Evolutionary conservation across 2,113 vertebrate genomes (phyloP).

Genomic region (Dicrurus megarhynchus): DNA sequence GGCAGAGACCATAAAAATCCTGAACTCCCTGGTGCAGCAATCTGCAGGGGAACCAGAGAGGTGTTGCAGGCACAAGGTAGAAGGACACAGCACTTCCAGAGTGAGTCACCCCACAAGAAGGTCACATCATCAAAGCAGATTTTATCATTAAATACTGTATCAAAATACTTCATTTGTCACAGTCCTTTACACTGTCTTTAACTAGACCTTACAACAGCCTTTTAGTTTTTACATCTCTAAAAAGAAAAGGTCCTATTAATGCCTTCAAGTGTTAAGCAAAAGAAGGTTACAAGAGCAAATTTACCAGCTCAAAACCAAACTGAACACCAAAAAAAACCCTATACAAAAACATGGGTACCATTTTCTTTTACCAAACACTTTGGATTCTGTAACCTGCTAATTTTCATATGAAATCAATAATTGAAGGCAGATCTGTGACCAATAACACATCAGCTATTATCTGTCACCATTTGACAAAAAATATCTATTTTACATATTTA

Average conservation of each 20-base stretch:
- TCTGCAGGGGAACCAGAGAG: background rate
- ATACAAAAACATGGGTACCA: rapidly evolving
- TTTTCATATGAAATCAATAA: background rate
- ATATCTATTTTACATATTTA: rapidly evolving
- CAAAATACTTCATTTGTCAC: background rate
- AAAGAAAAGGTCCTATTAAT: background rate
- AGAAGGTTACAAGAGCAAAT: background rate
- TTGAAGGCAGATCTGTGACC: background rate
- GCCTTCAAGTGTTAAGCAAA: background rate
- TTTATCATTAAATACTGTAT: background rate
- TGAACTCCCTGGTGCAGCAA: background rate
- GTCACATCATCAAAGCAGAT: background rate
- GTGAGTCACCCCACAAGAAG: background rate
- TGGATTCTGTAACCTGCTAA: rapidly evolving
- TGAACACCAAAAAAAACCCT: background rate
- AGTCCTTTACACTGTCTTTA: background rate
- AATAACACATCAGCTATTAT: background rate
- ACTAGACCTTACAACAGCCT: background rate
- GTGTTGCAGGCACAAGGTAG: background rate
- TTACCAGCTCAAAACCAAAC: background rate
- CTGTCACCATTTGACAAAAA: background rate
- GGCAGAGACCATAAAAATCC: background rate
- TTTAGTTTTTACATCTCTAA: background rate
- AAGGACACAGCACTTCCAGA: background rate
- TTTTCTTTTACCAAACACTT: background rate